Percentiles rank a stretch among this genome's conserved stretches.
phyloP scores from a whole-genome alignment of 2,888 invertebrate species.

The Pammene fasciana region DNA sequence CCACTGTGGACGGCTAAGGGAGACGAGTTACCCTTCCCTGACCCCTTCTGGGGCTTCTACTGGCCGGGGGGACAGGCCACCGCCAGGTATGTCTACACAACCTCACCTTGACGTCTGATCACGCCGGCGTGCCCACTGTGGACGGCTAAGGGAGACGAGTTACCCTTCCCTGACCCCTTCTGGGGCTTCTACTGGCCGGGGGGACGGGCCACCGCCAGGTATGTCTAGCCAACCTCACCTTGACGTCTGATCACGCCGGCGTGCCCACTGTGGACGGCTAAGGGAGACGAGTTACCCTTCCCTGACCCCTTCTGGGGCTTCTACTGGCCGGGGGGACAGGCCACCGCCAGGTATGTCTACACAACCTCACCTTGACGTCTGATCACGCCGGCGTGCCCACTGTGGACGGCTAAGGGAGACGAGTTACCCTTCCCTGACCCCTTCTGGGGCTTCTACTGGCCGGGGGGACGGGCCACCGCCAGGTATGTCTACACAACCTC shows the following conservation, averaged over 20 bases:
- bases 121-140: conserved; percentile 85
- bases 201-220: neutral
- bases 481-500: conserved; percentile 78
- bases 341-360: conserved; percentile 88
- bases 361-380: too few species aligned
- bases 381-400: conserved; percentile 81
- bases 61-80: conserved; percentile 91
- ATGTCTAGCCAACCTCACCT: neutral
- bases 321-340: conserved; percentile 91
- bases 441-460: conserved; percentile 91
- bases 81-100: conserved; percentile 78
- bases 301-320: conserved; percentile 90
- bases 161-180: conserved; percentile 84
- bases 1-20: conserved; percentile 80
- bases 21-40: conserved; percentile 70
- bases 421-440: conserved; percentile 82
- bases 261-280: conserved; percentile 83
- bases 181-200: conserved; percentile 51
- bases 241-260: conserved; percentile 83
- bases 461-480: conserved; percentile 88
- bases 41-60: conserved; percentile 90
- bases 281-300: conserved; percentile 64
- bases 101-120: conserved; percentile 85
- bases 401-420: conserved; percentile 79
- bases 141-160: conserved; percentile 65